phyloP scores from a whole-genome alignment of 2,797 vertebrate species.

The Nannoperca obscura region DNA sequence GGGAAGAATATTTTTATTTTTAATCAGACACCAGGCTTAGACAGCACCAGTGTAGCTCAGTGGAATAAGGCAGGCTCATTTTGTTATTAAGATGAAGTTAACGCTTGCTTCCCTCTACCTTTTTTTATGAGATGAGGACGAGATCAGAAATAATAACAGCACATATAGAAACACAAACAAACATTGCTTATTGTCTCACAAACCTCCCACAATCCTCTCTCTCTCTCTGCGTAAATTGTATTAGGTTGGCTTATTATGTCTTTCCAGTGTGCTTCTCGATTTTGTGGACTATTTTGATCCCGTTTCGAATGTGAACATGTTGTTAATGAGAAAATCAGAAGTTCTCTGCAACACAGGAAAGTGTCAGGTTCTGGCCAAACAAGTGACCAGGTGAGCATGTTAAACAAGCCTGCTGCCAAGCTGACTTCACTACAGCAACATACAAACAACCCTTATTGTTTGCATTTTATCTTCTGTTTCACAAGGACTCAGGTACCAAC shows the following conservation, averaged over 20 bases:
- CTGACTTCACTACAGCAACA: background rate
- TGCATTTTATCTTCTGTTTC: background rate
- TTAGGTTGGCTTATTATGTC: slow-evolving; percentile 23
- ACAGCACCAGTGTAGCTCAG: slow-evolving; percentile 21
- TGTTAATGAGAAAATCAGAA: slow-evolving; percentile 2
- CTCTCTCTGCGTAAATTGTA: background rate
- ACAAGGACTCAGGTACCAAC: too few species aligned
- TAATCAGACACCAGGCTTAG: slow-evolving; percentile 43
- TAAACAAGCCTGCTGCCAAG: too few species aligned
- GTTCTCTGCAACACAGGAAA: background rate
- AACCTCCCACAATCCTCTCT: slow-evolving; percentile 10
- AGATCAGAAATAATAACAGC: slow-evolving; percentile 51
- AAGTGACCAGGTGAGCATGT: background rate
- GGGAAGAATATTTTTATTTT: slow-evolving; percentile 53
- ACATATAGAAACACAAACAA: slow-evolving; percentile 32
- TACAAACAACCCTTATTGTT: background rate
- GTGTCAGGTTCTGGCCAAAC: slow-evolving; percentile 6
- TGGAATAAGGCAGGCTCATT: slow-evolving; percentile 22
- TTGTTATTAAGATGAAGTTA: slow-evolving; percentile 42
- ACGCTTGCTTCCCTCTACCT: slow-evolving; percentile 32
- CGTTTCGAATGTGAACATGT: background rate
- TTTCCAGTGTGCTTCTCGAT: background rate
- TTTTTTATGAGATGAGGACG: slow-evolving; percentile 42
- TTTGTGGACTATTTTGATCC: background rate
- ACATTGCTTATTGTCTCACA: background rate